A percentile compares a stretch with the other conserved stretches of the same genome.
phyloP scores from a whole-genome alignment of 2,113 vertebrate genomes.

The Coregonus clupeaformis region DNA sequence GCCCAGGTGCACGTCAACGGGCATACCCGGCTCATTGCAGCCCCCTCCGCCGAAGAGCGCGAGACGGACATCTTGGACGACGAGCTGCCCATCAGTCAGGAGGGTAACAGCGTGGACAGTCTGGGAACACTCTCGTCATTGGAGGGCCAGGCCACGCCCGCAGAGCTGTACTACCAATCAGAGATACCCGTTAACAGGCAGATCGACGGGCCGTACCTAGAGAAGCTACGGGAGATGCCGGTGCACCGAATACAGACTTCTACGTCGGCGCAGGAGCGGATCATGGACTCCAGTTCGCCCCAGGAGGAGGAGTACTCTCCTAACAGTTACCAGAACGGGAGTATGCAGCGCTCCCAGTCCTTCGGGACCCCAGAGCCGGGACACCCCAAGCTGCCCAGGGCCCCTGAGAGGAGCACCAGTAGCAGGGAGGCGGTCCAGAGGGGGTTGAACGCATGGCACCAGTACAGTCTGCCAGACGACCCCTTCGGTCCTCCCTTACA shows the following conservation, averaged over 20 bases:
- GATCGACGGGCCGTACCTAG: slow-evolving; percentile 64
- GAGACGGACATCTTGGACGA: slow-evolving; percentile 95
- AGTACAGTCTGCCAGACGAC: slow-evolving; percentile 79
- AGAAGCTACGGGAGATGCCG: slow-evolving; percentile 63
- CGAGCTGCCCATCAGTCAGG: slow-evolving; percentile 86
- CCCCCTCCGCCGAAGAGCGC: slow-evolving; percentile 70
- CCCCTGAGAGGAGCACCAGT: slow-evolving; percentile 84
- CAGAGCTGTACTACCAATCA: slow-evolving; percentile 68
- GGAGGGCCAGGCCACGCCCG: slow-evolving; percentile 81
- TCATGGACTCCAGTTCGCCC: slow-evolving; percentile 64
- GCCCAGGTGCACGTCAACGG: slow-evolving; percentile 95
- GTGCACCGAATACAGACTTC: slow-evolving; percentile 76
- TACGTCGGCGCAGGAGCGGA: slow-evolving; percentile 76
- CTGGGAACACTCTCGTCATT: slow-evolving; percentile 87
- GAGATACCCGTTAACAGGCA: slow-evolving; percentile 74
- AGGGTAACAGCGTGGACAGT: slow-evolving; percentile 90
- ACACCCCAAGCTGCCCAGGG: slow-evolving; percentile 74
- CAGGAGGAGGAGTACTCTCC: slow-evolving; percentile 54
- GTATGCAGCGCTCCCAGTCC: slow-evolving; percentile 77
- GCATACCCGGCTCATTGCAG: slow-evolving; percentile 55
- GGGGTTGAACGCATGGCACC: slow-evolving; percentile 90
- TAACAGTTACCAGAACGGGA: slow-evolving; percentile 69
- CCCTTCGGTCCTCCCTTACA: slow-evolving; percentile 73
- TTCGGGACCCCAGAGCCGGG: slow-evolving; percentile 72
- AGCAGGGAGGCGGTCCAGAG: slow-evolving; percentile 95